Conservation (phyloP, 2,113 vertebrate genomes). For the Xiphorhynchus elegans region DNA sequence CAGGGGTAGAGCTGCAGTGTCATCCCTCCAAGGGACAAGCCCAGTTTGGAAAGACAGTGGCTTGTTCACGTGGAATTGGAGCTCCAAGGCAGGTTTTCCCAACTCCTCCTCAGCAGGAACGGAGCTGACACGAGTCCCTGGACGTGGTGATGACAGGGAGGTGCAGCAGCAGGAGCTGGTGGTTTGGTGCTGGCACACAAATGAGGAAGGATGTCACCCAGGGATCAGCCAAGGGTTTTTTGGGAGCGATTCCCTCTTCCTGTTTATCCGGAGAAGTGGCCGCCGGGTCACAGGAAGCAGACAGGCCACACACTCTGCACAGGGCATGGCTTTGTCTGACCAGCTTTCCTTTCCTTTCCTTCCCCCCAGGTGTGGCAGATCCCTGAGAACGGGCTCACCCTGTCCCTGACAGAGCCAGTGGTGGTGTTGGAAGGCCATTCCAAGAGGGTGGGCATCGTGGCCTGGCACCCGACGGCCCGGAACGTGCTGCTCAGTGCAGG, state of each 20-base stretch:
- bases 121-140: rapidly evolving
- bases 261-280: rapidly evolving
- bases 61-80: neutral
- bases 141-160: rapidly evolving
- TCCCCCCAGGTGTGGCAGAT: slow-evolving; percentile 92
- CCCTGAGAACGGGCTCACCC: slow-evolving; percentile 93
- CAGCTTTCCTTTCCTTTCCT: neutral
- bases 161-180: neutral
- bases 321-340: neutral
- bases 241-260: neutral
- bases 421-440: slow-evolving; percentile 94
- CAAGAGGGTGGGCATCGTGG: slow-evolving; percentile 93
- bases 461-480: slow-evolving; percentile 94
- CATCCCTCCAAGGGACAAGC: rapidly evolving
- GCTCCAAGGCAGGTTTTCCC: neutral
- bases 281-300: neutral
- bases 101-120: neutral
- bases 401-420: slow-evolving; percentile 88
- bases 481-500: slow-evolving; percentile 96
- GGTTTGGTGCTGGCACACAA: neutral
- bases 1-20: neutral
- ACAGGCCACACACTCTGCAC: rapidly evolving
- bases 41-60: neutral
- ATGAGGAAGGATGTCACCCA: neutral
- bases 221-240: neutral